Percentiles rank a stretch among this genome's conserved stretches.
Conservation (phyloP, 2,113 vertebrate genomes). For the Rhodinocichla rosea region DNA sequence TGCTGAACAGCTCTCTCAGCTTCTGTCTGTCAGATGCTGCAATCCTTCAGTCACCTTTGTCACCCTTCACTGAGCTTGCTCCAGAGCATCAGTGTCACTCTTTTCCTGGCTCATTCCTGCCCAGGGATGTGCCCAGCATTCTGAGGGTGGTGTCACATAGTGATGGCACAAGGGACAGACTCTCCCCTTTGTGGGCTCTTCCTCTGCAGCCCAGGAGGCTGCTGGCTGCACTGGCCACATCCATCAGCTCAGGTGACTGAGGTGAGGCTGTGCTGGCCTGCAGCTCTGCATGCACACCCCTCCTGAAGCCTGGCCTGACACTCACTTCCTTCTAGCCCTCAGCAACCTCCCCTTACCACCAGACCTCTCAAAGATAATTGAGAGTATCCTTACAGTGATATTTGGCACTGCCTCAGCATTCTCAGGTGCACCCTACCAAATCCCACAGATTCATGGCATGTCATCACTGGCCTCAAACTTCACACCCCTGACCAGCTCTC, state of each 20-base stretch:
- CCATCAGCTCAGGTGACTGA: neutral
- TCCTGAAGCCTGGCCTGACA: neutral
- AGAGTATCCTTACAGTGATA: neutral
- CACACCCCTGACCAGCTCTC: neutral
- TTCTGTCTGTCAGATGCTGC: neutral
- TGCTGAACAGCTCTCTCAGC: neutral
- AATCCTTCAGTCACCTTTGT: neutral
- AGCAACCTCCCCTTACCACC: neutral
- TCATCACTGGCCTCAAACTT: neutral
- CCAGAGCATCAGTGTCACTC: neutral
- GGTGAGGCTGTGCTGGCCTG: neutral
- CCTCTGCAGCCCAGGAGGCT: neutral
- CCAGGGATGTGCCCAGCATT: neutral
- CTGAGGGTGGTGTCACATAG: neutral
- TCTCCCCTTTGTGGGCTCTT: neutral
- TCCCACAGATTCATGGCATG: neutral
- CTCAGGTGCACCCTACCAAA: neutral
- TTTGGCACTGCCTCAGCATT: neutral
- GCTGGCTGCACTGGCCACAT: neutral
- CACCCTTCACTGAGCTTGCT: neutral
- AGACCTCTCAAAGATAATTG: neutral
- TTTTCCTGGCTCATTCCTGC: neutral
- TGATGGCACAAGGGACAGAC: rapidly evolving
- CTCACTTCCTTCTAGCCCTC: neutral
- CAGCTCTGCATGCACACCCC: neutral